These are phyloP conservation scores for Pseudochromis fuscus DNA, from an alignment of 2,797 vertebrate species.

Conservation along the genomic window DNA sequence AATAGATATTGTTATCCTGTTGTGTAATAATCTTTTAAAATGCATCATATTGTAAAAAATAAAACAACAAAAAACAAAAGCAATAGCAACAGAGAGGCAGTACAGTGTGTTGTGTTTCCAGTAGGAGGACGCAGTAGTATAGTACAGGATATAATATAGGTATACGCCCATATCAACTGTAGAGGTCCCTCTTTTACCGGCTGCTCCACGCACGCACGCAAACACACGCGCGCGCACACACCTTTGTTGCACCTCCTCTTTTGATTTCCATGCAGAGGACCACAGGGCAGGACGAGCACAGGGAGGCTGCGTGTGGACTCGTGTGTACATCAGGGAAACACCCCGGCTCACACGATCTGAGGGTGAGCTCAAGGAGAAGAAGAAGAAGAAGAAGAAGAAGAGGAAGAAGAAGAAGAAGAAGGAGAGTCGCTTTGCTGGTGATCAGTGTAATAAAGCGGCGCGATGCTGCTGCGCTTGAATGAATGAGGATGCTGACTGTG, in stretches of 20 bases:
- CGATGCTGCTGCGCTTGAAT: constrained; percentile 25
- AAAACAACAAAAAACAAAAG: no score
- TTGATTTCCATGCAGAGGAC: constrained; percentile 37
- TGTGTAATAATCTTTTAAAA: neutral
- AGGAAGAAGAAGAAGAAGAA: no score
- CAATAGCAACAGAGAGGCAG: neutral
- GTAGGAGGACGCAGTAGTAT: constrained; percentile 20
- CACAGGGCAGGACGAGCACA: constrained; percentile 17
- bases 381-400: no score
- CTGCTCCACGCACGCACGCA: no score
- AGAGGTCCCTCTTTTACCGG: constrained; percentile 72
- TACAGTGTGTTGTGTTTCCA: constrained; percentile 31
- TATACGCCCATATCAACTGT: constrained; percentile 55
- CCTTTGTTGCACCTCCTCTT: constrained; percentile 53
- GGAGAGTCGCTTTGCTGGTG: constrained; percentile 3
- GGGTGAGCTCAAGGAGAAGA: constrained; percentile 57
- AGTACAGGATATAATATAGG: neutral
- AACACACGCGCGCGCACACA: no score
- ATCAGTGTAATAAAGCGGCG: constrained; percentile 12
- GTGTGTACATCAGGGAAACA: constrained; percentile 16
- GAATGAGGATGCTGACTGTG: constrained; percentile 37
- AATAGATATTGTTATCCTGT: neutral
- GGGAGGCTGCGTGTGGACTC: constrained; percentile 34
- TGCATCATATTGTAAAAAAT: neutral
- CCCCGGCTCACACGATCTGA: constrained; percentile 45